Evolutionary conservation across 2,888 invertebrate species (phyloP).

Genomic region (Meiosimyza platycephala): DNA sequence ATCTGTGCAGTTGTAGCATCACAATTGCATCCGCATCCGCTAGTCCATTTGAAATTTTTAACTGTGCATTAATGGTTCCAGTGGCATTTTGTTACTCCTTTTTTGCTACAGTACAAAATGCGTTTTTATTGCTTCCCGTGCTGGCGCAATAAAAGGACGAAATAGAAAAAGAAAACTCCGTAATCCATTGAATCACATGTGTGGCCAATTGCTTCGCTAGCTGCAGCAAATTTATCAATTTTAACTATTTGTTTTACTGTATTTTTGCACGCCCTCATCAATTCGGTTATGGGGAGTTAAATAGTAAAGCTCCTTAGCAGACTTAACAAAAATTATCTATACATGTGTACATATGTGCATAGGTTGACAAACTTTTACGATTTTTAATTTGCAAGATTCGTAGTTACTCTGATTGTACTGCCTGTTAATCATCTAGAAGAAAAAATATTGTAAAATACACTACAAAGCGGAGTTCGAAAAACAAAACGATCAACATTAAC

Average conservation of each 20-base stretch:
- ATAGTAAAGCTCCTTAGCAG: too few relatives aligned
- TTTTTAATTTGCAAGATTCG: too few relatives aligned
- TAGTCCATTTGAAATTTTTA: slow-evolving; percentile 49
- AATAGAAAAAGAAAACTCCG: neutral
- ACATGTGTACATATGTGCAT: too few relatives aligned
- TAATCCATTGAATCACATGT: slow-evolving; percentile 33
- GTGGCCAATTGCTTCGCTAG: slow-evolving; percentile 27
- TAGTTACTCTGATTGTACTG: too few relatives aligned
- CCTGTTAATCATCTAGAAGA: too few relatives aligned
- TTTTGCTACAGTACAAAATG: slow-evolving; percentile 15
- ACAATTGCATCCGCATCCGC: slow-evolving; percentile 26
- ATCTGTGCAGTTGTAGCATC: slow-evolving; percentile 16
- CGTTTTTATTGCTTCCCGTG: slow-evolving; percentile 22
- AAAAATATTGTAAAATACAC: too few relatives aligned
- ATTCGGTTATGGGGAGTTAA: too few relatives aligned
- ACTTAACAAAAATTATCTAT: too few relatives aligned
- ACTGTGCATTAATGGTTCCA: slow-evolving; percentile 47
- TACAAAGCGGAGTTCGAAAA: too few relatives aligned
- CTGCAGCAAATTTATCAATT: slow-evolving; percentile 31
- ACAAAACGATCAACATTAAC: too few relatives aligned
- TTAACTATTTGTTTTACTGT: neutral
- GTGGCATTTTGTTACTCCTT: neutral
- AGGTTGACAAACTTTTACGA: too few relatives aligned
- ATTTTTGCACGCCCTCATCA: too few relatives aligned
- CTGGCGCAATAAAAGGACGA: neutral